Evolutionary conservation across 2,888 invertebrate species (phyloP), one percentile per base, ranked within the genome.

Genomic region (Thymelicus lineola): DNA sequence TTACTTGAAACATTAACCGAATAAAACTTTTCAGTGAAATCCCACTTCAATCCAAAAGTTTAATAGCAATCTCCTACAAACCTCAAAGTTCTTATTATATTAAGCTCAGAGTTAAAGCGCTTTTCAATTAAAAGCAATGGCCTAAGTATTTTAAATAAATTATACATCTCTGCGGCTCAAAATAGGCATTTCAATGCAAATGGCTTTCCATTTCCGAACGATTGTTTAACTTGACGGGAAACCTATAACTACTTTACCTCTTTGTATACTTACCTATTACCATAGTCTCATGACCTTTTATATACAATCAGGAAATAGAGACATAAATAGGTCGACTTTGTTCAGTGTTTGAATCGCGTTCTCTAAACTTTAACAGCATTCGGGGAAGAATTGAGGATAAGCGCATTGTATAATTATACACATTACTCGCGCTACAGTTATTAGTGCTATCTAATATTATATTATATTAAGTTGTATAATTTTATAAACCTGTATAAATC

Each of bases 41-140:
- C 64, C 64, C 20, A 65, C 64, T 65, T 57, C 64, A 65, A 65
- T 65, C 45, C 64, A n/a, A 65, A 65, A 65, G 64, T 65, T 65
- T 65, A 65, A 65, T 65, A 28, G 57, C 64, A 57, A 38, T 65
- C 45, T 63, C 50, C 17, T 55, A 65, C 64, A 65, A 65, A 65
- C 61, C 61, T 45, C 64, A 42, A 57, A 65, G 64, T 65, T 45
- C 55, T 65, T 65, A 57, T 65, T 65, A 65, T 65, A 65, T 57
- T 45, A 65, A 65, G 64, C 64, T 45, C 64, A 38, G 64, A 45
- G 55, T 15, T 65, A 55, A 65, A 65, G 42, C 64, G 64, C 64
- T 65, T 65, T 65, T 65, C 64, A 57, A 57, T 65, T 65, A 65
- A 57, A 65, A 65, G 64, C 57, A 57, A 65, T 65, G 57, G 57